phyloP scores from a whole-genome alignment of 2,888 invertebrate species.

The Rhagium mordax region DNA sequence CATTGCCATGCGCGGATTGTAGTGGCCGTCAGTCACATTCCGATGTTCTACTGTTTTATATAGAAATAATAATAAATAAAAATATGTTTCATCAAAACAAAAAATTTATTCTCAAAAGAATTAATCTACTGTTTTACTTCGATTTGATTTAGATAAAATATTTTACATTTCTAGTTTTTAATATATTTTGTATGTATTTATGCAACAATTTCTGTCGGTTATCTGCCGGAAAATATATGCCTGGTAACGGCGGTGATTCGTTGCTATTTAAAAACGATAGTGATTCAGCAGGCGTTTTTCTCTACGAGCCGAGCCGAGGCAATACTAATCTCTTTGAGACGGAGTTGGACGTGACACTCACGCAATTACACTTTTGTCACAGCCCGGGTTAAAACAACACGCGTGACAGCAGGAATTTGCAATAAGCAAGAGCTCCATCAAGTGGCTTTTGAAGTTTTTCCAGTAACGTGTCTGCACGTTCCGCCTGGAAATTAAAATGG shows the following conservation, averaged over 20 bases:
- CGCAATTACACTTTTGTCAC: slow-evolving; percentile 66
- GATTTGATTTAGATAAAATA: too few relatives aligned
- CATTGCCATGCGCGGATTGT: too few relatives aligned
- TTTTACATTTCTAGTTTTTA: too few relatives aligned
- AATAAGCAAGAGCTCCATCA: slow-evolving; percentile 61
- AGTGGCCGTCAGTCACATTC: too few relatives aligned
- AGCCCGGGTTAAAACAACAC: slow-evolving; percentile 62
- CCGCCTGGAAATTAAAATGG: slow-evolving; percentile 1
- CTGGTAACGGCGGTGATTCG: slow-evolving; percentile 8
- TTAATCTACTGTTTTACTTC: too few relatives aligned
- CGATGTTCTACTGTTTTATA: too few relatives aligned
- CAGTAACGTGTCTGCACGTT: slow-evolving; percentile 24
- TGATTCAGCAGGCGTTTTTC: slow-evolving; percentile 33
- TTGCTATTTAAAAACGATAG: slow-evolving; percentile 36
- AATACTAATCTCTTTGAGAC: slow-evolving; percentile 42
- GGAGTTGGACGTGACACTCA: slow-evolving; percentile 60
- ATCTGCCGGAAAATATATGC: slow-evolving; percentile 23
- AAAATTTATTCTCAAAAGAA: too few relatives aligned
- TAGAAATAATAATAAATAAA: too few relatives aligned
- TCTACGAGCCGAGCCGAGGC: slow-evolving; percentile 1
- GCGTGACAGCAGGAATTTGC: slow-evolving; percentile 66
- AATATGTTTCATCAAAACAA: too few relatives aligned
- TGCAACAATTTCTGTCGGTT: neutral
- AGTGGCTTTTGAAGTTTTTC: slow-evolving; percentile 45
- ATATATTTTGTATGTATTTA: neutral